Conservation (phyloP, 2,113 vertebrate genomes). For the Pterocles orientalis region DNA sequence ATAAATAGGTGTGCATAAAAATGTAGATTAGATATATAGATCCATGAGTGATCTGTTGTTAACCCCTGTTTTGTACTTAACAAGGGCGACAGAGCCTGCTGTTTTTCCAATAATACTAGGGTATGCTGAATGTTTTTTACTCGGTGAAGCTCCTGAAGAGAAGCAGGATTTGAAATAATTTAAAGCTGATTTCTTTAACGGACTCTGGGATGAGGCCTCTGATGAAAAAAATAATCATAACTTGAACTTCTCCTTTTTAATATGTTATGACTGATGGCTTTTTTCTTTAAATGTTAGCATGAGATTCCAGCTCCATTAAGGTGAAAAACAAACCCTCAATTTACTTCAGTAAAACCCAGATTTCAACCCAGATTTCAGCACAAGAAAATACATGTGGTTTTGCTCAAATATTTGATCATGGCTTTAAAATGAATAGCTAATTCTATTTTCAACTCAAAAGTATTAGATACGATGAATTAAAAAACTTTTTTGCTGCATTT, state of each 20-base stretch:
- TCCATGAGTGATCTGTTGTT: background rate
- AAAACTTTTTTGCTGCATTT: background rate
- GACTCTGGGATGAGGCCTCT: background rate
- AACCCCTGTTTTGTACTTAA: background rate
- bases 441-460: background rate
- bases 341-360: background rate
- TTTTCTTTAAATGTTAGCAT: background rate
- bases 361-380: background rate
- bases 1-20: constrained; percentile 34
- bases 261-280: background rate
- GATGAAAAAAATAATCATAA: background rate
- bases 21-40: constrained; percentile 37
- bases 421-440: background rate
- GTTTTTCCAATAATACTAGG: background rate
- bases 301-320: background rate
- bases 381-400: background rate
- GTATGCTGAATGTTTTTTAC: background rate
- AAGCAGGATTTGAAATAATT: background rate
- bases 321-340: background rate
- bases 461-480: background rate
- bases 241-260: background rate
- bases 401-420: background rate
- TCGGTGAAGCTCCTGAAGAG: background rate
- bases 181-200: background rate
- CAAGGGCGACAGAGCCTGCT: background rate